Evolutionary conservation across 30 jellyfish, hydroid and myxozoan genomes (phyloP), one percentile per base, ranked within the genome.

Genomic region (Catostylus mosaicus): DNA sequence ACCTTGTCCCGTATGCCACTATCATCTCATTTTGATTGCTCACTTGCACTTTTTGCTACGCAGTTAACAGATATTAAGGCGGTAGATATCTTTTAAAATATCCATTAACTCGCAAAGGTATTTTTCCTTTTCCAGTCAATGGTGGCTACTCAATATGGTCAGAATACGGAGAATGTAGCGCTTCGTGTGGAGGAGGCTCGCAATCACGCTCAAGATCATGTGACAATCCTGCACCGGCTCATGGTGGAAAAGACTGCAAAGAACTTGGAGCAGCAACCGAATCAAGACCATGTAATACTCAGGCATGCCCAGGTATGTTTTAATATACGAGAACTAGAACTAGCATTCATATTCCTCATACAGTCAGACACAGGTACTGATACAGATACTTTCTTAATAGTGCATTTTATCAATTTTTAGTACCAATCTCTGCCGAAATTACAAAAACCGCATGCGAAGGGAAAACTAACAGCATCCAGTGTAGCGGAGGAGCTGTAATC

Each of bases 121-220:
- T n/a, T n/a, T n/a, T n/a, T n/a, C n/a, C 36, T 34, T 24, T 43
- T 31, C 36, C 82, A 69, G 82, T 43, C 40, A 36, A 69, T 66
- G 82, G 82, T 14, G 66, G 82, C 61, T 69, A 69, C 24, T n/a
- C 65, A 4, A 27, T 22, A 16, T 69, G 82, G 82, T 40, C 40
- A 20, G 66, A 35, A 9, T 69, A 35, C 63, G 66, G 82, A 24
- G 31, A 24, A 20, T 69, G 82, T 66, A 34, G n/a, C n/a, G 82
- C 14, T 24, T 69, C 82, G 35, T 69, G 82, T 32, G 82, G 82
- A 34, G 82, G 82, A 69, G 82, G 82, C 19, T 16, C 29, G 6
- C 29, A 34, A n/a, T 32, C 82, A 22, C 59, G 82, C 29, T 32
- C 65, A 22, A 69, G 82, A 40, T 32, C 65, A 22, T 69, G 82